These are phyloP conservation scores for Thera obeliscata DNA, from an alignment of 2,888 invertebrate genomes.

Conservation along the genomic window DNA sequence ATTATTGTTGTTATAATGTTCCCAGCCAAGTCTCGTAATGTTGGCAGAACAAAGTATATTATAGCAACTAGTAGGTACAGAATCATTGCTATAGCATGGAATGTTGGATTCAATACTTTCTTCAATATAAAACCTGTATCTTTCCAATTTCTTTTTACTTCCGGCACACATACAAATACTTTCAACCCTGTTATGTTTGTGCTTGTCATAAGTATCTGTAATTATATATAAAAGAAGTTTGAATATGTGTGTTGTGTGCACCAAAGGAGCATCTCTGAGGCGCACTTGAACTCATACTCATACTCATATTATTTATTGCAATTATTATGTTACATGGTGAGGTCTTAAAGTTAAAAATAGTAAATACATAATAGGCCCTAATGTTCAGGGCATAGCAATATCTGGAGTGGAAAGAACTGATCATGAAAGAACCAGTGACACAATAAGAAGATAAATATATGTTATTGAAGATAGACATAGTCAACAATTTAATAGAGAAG, in stretches of 20 bases:
- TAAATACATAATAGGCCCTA: too few relatives aligned
- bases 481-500: constrained; percentile 12
- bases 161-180: constrained; percentile 90
- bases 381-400: too few relatives aligned
- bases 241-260: too few relatives aligned
- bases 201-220: constrained; percentile 78
- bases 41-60: constrained; percentile 92
- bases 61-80: constrained; percentile 89
- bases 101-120: constrained; percentile 90
- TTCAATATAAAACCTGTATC: constrained; percentile 89
- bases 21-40: constrained; percentile 91
- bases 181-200: constrained; percentile 86
- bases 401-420: too few relatives aligned
- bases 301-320: too few relatives aligned
- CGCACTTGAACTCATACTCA: too few relatives aligned
- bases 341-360: too few relatives aligned
- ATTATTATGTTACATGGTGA: too few relatives aligned
- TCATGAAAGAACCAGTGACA: too few relatives aligned
- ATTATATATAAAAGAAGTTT: constrained; percentile 33
- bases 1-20: constrained; percentile 93
- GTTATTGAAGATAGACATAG: not conserved
- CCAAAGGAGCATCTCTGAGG: too few relatives aligned
- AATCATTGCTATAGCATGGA: constrained; percentile 89
- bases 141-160: constrained; percentile 88
- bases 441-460: too few relatives aligned